phyloP scores from a whole-genome alignment of 2,113 vertebrate species.

The Oncorhynchus masou region DNA sequence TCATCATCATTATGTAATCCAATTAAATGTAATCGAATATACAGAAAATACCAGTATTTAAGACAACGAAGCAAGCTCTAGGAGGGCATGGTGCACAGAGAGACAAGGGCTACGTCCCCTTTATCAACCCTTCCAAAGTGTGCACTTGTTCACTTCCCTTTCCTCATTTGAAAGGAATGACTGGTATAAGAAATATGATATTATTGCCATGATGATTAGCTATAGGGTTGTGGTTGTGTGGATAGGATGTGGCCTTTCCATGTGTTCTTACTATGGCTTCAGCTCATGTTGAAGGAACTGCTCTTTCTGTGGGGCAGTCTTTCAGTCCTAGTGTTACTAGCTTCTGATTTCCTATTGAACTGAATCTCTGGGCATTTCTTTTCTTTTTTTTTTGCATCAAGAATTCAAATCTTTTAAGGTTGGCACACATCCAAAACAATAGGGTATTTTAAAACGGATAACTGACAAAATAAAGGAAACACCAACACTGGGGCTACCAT shows the following conservation, averaged over 20 bases:
- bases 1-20: slow-evolving; percentile 60
- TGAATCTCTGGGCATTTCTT: slow-evolving; percentile 54
- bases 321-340: slow-evolving; percentile 1
- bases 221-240: slow-evolving; percentile 21
- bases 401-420: slow-evolving; percentile 63
- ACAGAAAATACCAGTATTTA: slow-evolving; percentile 60
- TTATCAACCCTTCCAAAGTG: too few species aligned
- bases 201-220: slow-evolving; percentile 1
- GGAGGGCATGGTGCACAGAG: slow-evolving; percentile 23
- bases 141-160: too few species aligned
- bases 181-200: too few species aligned
- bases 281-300: slow-evolving; percentile 18
- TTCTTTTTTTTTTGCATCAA: slow-evolving; percentile 78
- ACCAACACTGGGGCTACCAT: too few species aligned
- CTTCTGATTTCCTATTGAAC: slow-evolving; percentile 39
- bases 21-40: slow-evolving; percentile 67
- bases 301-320: slow-evolving; percentile 16
- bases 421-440: slow-evolving; percentile 47
- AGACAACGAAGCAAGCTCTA: slow-evolving; percentile 2
- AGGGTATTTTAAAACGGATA: slow-evolving; percentile 4
- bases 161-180: too few species aligned
- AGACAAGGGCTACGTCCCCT: not conserved
- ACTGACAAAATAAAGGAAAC: not conserved
- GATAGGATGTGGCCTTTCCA: slow-evolving; percentile 35
- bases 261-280: slow-evolving; percentile 34